Percentiles rank a stretch among this genome's conserved stretches.
Conservation (phyloP, 2,888 invertebrate species). For the Spialia ferax region DNA sequence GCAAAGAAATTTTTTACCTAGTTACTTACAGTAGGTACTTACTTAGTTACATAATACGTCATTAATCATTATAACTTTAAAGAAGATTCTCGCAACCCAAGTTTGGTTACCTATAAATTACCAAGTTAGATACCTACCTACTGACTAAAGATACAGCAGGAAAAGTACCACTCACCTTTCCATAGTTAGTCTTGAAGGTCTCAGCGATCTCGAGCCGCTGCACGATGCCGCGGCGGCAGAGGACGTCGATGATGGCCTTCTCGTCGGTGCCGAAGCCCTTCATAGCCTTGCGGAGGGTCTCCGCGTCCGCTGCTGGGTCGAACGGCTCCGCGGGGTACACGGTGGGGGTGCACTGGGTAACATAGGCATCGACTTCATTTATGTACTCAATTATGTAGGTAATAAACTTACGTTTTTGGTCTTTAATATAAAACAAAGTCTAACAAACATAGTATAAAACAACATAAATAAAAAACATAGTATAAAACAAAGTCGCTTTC, state of each 20-base stretch:
- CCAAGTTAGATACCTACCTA: no score
- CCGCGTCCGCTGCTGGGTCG: conserved; percentile 94
- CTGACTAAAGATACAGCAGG: no score
- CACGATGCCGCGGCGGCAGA: conserved; percentile 95
- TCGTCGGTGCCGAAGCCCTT: conserved; percentile 98
- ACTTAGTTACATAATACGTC: no score
- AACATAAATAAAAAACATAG: no score
- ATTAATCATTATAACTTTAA: no score
- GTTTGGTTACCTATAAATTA: background rate
- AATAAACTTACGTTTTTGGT: no score
- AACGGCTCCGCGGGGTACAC: conserved; percentile 95
- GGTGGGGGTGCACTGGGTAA: conserved; percentile 91
- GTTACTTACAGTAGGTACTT: no score
- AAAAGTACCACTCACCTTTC: conserved; percentile 88
- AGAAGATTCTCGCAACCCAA: background rate
- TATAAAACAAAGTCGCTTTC: no score
- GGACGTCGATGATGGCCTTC: conserved; percentile 95
- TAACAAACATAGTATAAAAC: no score
- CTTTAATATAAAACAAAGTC: no score
- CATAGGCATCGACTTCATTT: background rate
- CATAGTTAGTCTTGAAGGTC: conserved; percentile 96
- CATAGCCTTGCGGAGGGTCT: conserved; percentile 95
- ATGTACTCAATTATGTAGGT: no score
- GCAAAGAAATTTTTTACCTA: no score
- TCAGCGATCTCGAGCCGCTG: conserved; percentile 97